A percentile compares a stretch with the other conserved stretches of the same genome.
phyloP scores from a whole-genome alignment of 2,113 vertebrate species.

The Phalacrocorax brasilianus region DNA sequence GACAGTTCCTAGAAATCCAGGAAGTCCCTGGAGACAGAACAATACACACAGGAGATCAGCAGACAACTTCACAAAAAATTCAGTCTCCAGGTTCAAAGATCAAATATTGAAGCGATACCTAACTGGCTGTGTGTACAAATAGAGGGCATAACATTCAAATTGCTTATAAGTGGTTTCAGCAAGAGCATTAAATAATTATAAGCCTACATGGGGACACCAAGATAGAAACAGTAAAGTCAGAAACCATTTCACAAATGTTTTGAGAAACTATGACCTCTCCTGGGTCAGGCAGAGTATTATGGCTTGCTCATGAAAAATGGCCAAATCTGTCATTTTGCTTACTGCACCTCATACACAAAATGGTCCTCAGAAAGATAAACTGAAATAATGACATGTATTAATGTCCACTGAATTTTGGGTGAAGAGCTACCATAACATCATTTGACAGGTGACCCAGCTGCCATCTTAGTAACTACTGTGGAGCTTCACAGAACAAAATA shows the following conservation, averaged over 20 bases:
- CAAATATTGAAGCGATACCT: neutral
- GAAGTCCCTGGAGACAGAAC: neutral
- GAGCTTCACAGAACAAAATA: neutral
- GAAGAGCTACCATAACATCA: neutral
- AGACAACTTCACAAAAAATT: neutral
- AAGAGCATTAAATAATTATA: neutral
- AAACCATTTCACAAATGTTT: neutral
- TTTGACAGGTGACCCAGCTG: neutral
- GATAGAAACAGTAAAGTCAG: neutral
- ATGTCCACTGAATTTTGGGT: fast-evolving
- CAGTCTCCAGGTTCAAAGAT: neutral
- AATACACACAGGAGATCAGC: neutral
- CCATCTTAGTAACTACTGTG: neutral
- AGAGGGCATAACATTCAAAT: neutral
- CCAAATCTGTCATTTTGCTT: neutral
- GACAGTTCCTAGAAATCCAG: neutral
- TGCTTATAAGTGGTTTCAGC: neutral
- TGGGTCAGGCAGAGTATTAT: neutral
- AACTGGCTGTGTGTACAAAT: neutral
- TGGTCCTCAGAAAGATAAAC: neutral
- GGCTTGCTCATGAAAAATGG: neutral
- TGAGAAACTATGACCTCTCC: neutral
- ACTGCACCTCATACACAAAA: neutral
- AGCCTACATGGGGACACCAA: neutral
- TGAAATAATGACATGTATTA: neutral